Percentiles rank a stretch among this genome's conserved stretches.
phyloP scores from a whole-genome alignment of 2,888 invertebrate species.

The Tortrix viridana region DNA sequence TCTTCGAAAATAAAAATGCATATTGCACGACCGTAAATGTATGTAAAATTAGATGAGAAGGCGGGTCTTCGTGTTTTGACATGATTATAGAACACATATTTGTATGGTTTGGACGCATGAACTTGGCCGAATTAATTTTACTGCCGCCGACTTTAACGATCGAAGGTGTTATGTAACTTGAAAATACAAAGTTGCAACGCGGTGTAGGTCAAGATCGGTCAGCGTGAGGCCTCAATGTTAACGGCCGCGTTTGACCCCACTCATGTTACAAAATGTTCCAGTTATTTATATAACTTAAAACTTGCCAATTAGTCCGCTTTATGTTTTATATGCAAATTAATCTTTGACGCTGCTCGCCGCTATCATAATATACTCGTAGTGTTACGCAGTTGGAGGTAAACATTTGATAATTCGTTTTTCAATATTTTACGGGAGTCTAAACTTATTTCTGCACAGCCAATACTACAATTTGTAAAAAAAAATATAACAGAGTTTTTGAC shows the following conservation, averaged over 20 bases:
- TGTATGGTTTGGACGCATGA: too few species aligned
- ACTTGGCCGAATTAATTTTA: too few species aligned
- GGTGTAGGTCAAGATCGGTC: constrained; percentile 36
- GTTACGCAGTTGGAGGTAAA: neutral
- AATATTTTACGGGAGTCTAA: too few species aligned
- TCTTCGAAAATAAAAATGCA: too few species aligned
- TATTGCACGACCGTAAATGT: too few species aligned
- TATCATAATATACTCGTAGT: neutral
- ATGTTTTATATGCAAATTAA: constrained; percentile 21
- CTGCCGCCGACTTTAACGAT: too few species aligned
- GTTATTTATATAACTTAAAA: constrained; percentile 23
- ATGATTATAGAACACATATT: too few species aligned
- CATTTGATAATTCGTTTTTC: neutral
- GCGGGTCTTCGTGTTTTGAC: too few species aligned
- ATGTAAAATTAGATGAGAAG: too few species aligned
- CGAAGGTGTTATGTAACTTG: constrained; percentile 3
- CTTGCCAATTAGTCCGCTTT: constrained; percentile 19
- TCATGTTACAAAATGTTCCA: neutral
- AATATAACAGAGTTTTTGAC: too few species aligned
- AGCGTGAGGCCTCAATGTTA: constrained; percentile 27
- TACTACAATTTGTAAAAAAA: too few species aligned
- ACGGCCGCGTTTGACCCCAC: constrained; percentile 35
- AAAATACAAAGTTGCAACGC: constrained; percentile 24
- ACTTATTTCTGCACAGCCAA: too few species aligned
- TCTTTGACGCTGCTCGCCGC: neutral